Percentiles rank a stretch among this genome's conserved stretches.
phyloP scores from a whole-genome alignment of 2,888 invertebrate species.

The Aphidoletes aphidimyza region DNA sequence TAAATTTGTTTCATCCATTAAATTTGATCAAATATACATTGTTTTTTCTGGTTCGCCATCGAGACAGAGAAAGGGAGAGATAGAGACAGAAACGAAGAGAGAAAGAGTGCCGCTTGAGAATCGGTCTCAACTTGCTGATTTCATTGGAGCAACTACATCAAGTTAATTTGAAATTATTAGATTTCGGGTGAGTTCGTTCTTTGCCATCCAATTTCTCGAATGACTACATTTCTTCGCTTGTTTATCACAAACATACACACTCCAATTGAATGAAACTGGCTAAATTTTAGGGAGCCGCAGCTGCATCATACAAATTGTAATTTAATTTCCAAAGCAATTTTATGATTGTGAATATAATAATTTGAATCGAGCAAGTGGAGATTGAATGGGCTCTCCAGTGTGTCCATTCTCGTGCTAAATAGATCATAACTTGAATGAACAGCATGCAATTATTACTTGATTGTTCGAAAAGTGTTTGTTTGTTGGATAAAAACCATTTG shows the following conservation, averaged over 20 bases:
- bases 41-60: not conserved
- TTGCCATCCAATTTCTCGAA: not conserved
- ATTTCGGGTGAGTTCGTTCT: constrained; percentile 11
- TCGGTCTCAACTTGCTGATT: not conserved
- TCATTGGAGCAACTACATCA: not conserved
- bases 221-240: not conserved
- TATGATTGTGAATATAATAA: constrained; percentile 31
- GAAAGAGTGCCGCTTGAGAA: not conserved
- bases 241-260: not conserved
- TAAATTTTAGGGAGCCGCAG: constrained; percentile 10
- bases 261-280: not conserved
- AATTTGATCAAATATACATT: constrained; percentile 50
- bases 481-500: not conserved
- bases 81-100: no score
- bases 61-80: not conserved
- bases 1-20: constrained; percentile 52
- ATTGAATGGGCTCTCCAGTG: not conserved
- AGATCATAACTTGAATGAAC: constrained; percentile 42
- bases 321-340: constrained; percentile 38
- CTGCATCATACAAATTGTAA: constrained; percentile 44
- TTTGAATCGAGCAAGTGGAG: constrained; percentile 29
- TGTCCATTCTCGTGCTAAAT: not conserved
- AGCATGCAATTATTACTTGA: constrained; percentile 27
- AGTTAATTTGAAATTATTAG: constrained; percentile 44
- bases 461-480: not conserved